Conservation (phyloP, 1,140 invertebrate genomes). For the Danaus plexippus region DNA sequence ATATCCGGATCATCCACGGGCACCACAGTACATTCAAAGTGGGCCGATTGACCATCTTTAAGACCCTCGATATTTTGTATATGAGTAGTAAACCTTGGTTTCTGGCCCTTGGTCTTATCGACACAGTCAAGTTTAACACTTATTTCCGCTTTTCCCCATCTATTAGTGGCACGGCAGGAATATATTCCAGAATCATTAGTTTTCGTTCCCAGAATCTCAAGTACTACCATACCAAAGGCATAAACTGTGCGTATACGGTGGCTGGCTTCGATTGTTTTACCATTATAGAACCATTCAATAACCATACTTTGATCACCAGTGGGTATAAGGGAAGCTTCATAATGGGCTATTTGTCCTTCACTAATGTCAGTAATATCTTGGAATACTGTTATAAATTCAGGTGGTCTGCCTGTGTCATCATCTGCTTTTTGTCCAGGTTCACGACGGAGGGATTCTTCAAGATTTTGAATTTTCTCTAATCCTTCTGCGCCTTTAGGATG, state of each 20-base stretch:
- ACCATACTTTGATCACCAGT: conserved; percentile 96
- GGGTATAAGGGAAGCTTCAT: conserved; percentile 93
- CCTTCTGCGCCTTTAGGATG: conserved; percentile 95
- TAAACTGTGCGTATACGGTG: conserved; percentile 92
- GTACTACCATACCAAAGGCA: conserved; percentile 95
- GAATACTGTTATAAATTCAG: conserved; percentile 90
- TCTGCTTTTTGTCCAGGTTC: conserved; percentile 78
- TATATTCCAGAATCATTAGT: conserved; percentile 91
- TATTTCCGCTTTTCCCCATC: conserved; percentile 90
- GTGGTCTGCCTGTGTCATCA: conserved; percentile 84
- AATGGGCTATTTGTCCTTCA: conserved; percentile 94
- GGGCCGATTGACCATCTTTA: conserved; percentile 92
- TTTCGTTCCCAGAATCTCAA: conserved; percentile 92
- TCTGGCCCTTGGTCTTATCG: conserved; percentile 87
- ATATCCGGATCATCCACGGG: conserved; percentile 95
- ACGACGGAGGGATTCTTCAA: conserved; percentile 87
- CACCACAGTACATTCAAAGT: conserved; percentile 93
- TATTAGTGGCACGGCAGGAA: conserved; percentile 90
- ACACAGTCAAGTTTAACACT: conserved; percentile 87
- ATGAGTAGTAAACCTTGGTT: conserved; percentile 87
- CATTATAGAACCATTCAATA: conserved; percentile 98
- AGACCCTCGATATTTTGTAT: conserved; percentile 88
- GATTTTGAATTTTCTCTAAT: conserved; percentile 89
- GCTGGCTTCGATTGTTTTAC: conserved; percentile 88
- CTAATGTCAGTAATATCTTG: conserved; percentile 84